Base-by-base conservation (phyloP, 2,797 vertebrate species). In the Sebastes taczanowskii region DNA sequence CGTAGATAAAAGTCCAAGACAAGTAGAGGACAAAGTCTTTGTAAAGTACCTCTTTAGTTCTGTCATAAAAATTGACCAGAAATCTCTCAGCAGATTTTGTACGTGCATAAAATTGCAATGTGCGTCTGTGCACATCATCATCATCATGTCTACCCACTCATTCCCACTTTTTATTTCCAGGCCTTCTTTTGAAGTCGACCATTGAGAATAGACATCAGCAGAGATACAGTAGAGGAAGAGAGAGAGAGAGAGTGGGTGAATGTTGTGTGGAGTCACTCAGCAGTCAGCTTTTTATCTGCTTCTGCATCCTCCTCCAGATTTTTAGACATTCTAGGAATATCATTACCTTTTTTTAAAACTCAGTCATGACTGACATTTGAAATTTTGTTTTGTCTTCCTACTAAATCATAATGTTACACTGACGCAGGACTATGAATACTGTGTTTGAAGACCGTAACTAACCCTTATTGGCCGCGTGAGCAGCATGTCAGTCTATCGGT, bases 101-200 rank as follows among this genome's bases (percentile, higher is more conserved):
- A 56, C n/a, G 42, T 75, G 71, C 42, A 18, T 34, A n/a, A 71
- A 77, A 67, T 69, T 35, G 53, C 25, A 72, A 76, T 79, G 20
- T 1, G 7, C 52, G 49, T 67, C 78, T 53, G 30, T 23, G 42
- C 67, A 75, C 35, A 62, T 49, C 60, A 53, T 62, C 35, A 5
- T 52, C 38, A 2, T 52, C 27, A 30, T 1, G 14, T 71, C 30
- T 55, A 59, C 27, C 11, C 11, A 35, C 75, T 55, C 53, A 23
- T 72, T 74, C 74, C 66, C 62, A 29, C 74, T 83, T 69, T 62
- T 75, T 64, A 49, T 77, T 73, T 66, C 67, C 56, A 56, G 61
- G 52, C 56, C 20, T 80, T 58, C 70, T 70, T 82, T 78, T 81
- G 71, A 85, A 78, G 80, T 77, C 59, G 52, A 42, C 67, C 61